Evolutionary conservation across 2,113 vertebrate genomes (phyloP).

Genomic region (Solea senegalensis): DNA sequence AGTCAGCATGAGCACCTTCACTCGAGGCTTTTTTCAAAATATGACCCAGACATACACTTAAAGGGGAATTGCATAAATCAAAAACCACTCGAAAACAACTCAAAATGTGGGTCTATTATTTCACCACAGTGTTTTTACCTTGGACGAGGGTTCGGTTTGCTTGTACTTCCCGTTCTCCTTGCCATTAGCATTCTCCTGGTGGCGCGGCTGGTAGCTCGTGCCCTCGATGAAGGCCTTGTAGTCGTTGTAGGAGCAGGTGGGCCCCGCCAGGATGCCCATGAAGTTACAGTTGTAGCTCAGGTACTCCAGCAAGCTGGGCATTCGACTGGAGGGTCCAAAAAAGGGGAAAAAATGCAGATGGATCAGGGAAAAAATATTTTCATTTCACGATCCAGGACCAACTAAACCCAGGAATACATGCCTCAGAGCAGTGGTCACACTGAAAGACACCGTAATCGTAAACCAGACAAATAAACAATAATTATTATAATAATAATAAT

Average conservation of each 20-base stretch:
- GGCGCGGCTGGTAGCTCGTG: conserved; percentile 83
- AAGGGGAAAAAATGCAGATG: not conserved
- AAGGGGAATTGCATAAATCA: conserved; percentile 5
- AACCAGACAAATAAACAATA: not conserved
- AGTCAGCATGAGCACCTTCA: not conserved
- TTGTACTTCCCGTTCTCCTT: conserved; percentile 87
- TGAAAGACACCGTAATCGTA: not conserved
- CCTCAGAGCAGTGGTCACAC: not conserved
- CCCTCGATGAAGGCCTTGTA: conserved; percentile 97
- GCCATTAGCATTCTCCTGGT: conserved; percentile 84
- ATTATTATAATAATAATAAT: no score
- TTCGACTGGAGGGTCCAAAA: conserved; percentile 83
- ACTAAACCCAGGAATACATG: conserved; percentile 6
- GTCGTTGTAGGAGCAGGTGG: conserved; percentile 97
- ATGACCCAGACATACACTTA: conserved; percentile 6
- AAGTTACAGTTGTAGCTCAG: conserved; percentile 99
- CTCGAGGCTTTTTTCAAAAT: conserved; percentile 2
- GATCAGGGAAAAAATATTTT: not conserved
- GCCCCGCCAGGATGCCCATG: conserved; percentile 97
- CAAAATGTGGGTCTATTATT: conserved; percentile 4
- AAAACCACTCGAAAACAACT: not conserved
- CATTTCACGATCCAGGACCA: not conserved
- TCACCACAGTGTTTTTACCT: conserved; percentile 77
- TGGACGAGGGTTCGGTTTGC: conserved; percentile 90
- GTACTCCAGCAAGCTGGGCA: conserved; percentile 97